Base-by-base conservation (phyloP, 2,888 invertebrate species). In the Emmelina monodactyla region DNA sequence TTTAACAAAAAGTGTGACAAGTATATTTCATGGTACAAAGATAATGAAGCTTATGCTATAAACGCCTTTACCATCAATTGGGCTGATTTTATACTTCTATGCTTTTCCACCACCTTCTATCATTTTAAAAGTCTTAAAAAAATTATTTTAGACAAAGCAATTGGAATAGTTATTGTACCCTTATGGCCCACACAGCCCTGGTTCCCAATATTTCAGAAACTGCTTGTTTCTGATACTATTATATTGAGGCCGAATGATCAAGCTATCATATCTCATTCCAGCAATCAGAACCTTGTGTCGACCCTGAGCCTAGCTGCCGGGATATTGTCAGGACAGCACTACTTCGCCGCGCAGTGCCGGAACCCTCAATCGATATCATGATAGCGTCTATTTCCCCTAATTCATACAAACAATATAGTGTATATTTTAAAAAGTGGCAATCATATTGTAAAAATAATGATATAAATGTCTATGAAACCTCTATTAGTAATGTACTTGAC, bases 241-340 rank as follows among this genome's bases (percentile, higher is more conserved):
- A 11, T 6, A 6, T 29, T 29, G 12, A 12, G 9, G 3, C 29
- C 29, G 12, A 12, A 29, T 29, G 13, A 29, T 4, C 6, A 29
- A 4, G 13, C 13, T 29, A 7, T 12, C 12, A 5, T 5, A 7
- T 40, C 38, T 28, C 34, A 28, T 40, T 43, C 22, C 39, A 40
- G 39, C 6, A 10, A 11, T 3, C 40, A 40, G 31, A 16, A 10
- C 11, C 33, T 37, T 7, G 38, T 40, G 31, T 9, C 9, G 19
- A 30, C 6, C 2, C 38, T 40, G 10, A 31, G 28, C 35, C 19
- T 39, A 31, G 34, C 33, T 30, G 39, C 35, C 15, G 42, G 9
- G 31, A 33, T 14, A 14, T 35, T 43, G 14, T 43, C 38, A 9
- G 43, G 43, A 14, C 19, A 13, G 31, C 37, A 16, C 34, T 39